Conservation (phyloP, 2,888 invertebrate species). For the Trachelus iudaicus region DNA sequence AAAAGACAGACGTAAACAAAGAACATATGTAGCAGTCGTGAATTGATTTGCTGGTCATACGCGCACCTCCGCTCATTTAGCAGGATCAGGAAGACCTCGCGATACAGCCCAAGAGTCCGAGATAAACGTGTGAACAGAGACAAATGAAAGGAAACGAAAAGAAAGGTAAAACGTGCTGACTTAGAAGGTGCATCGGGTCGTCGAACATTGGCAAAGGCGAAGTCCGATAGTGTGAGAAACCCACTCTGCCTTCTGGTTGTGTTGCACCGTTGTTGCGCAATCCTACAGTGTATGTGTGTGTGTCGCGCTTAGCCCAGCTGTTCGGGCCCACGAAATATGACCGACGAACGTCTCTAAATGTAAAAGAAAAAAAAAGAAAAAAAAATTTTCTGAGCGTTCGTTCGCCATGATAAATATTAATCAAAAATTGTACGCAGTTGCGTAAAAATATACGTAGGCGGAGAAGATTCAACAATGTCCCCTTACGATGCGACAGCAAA, state of each 20-base stretch:
- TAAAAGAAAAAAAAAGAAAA: constrained; percentile 16
- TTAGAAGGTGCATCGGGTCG: neutral
- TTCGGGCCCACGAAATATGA: constrained; percentile 35
- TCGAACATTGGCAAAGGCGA: constrained; percentile 31
- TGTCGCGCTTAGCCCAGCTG: constrained; percentile 40
- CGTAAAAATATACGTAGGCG: constrained; percentile 32
- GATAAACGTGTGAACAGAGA: constrained; percentile 19
- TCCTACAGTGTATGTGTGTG: neutral
- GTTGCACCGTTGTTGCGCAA: constrained; percentile 49
- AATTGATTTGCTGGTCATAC: neutral
- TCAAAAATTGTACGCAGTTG: constrained; percentile 30
- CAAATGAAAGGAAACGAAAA: constrained; percentile 21
- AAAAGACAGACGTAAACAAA: constrained; percentile 20
- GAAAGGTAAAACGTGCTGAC: constrained; percentile 10
- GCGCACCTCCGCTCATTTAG: neutral
- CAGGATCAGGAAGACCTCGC: neutral
- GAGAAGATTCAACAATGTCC: neutral
- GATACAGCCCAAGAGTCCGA: constrained; percentile 1
- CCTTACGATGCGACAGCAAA: constrained; percentile 16
- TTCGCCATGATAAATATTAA: too few species aligned
- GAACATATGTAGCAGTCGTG: neutral
- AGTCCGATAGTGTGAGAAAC: constrained; percentile 30
- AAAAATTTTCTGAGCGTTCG: constrained; percentile 1
- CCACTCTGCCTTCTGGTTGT: constrained; percentile 45
- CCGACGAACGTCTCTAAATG: constrained; percentile 14